Conservation (phyloP, 2,113 vertebrate genomes). For the Rhadina sibilatrix region DNA sequence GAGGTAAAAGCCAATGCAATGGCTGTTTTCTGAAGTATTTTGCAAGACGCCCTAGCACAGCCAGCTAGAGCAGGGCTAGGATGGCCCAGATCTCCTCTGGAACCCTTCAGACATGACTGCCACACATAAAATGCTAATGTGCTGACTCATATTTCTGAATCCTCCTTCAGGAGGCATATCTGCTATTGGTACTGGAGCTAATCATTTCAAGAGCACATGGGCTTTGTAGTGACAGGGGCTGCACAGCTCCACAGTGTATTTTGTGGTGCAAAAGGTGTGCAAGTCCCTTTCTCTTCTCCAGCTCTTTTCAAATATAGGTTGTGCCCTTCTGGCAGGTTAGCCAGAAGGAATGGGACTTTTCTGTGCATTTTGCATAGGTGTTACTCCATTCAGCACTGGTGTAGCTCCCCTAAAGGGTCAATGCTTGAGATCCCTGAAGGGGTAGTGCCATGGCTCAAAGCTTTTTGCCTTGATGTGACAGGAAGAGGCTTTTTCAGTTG, state of each 20-base stretch:
- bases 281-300: neutral
- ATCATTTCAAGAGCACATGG: neutral
- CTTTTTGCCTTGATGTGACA: neutral
- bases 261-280: neutral
- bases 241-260: neutral
- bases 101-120: neutral
- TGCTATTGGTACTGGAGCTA: neutral
- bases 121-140: too few species aligned
- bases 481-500: neutral
- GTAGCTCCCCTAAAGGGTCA: neutral
- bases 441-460: neutral
- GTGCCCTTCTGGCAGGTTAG: neutral
- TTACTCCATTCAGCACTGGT: neutral
- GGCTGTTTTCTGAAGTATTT: neutral
- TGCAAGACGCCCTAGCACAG: neutral
- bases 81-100: neutral
- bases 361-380: neutral
- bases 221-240: neutral
- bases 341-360: neutral
- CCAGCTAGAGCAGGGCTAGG: neutral
- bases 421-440: neutral
- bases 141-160: neutral
- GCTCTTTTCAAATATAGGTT: rapidly evolving
- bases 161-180: neutral
- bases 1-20: neutral